Evolutionary conservation across 2,888 invertebrate genomes (phyloP), one percentile per base, ranked within the genome.

Genomic region (Drosophila pseudotalamancana): DNA sequence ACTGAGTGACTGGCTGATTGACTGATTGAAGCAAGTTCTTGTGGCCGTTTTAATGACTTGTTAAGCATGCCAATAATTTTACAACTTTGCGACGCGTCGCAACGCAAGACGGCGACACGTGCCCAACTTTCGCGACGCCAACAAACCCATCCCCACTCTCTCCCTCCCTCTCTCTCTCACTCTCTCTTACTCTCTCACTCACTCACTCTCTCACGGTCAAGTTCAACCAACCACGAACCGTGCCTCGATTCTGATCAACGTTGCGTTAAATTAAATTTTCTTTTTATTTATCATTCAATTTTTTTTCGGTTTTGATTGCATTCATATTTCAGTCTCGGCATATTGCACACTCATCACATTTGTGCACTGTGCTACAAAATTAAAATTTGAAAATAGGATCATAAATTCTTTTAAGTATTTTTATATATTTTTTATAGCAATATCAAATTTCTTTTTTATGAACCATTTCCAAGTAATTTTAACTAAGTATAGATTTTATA

Each of bases 241-340:
- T 55, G 74, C 46, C 25, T 60, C 49, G 25, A 12, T 45, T 56
- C 67, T 80, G 81, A 69, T 74, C 89, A 91, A 61, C 90, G 88
- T 90, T 72, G 90, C 90, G 91, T 90, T 89, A 91, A 91, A 91
- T 91, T 91, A 90, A 89, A 88, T 88, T 89, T 87, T 57, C 40
- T 8, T 37, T 29, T 2, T 37, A 37, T 29, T 49, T 49, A 19
- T 49, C 19, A 37, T 37, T 49, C 37, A 25, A n/a, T n/a, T 16
- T 16, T 45, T 49, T 27, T 43, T 4, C 9, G 6, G 6, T 34
- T 51, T 72, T 37, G 23, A 50, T 48, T 53, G 74, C 51, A 60
- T 46, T 60, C 57, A 79, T 87, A 77, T 81, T 88, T 82, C 68
- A 85, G 69, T 66, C 53, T 49, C 49, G 62, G 46, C 45, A 60